Conservation (phyloP, 2,797 vertebrate genomes). For the Argentina silus region DNA sequence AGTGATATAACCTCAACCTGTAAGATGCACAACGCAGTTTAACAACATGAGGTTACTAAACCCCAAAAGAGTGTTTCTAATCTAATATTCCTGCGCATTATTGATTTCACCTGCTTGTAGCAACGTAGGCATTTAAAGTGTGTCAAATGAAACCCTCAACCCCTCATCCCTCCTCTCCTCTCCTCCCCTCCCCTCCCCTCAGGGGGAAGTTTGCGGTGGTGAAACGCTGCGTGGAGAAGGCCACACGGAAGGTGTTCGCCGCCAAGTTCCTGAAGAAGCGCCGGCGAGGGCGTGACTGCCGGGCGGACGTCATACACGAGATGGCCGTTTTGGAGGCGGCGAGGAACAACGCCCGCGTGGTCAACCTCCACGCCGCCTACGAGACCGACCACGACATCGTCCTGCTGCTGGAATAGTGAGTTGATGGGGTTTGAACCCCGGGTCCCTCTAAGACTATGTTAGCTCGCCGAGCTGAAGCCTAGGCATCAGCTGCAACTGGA, state of each 20-base stretch:
- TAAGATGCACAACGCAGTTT: too few species aligned
- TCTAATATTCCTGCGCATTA: too few species aligned
- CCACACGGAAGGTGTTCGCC: constrained; percentile 91
- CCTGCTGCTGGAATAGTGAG: constrained; percentile 94
- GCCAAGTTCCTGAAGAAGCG: constrained; percentile 95
- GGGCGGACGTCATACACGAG: constrained; percentile 91
- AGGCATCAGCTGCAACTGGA: too few species aligned
- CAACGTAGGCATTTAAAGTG: too few species aligned
- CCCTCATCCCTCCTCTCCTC: background rate
- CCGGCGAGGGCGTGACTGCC: constrained; percentile 91
- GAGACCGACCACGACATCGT: constrained; percentile 93
- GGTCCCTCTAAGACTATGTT: too few species aligned
- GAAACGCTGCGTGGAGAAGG: constrained; percentile 90
- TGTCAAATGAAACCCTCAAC: too few species aligned
- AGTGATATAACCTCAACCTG: too few species aligned
- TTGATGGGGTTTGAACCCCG: constrained; percentile 31
- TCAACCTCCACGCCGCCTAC: constrained; percentile 90
- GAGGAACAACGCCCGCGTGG: constrained; percentile 82
- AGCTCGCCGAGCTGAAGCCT: too few species aligned
- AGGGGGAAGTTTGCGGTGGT: constrained; percentile 97
- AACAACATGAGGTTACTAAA: too few species aligned
- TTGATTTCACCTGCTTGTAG: too few species aligned
- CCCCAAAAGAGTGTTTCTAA: too few species aligned
- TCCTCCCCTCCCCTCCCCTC: background rate
- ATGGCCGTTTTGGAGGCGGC: constrained; percentile 91